A percentile compares a stretch with the other conserved stretches of the same genome.
These are phyloP conservation scores for Pachyuromys duprasi DNA, from an alignment of 2,797 vertebrate species.

Conservation along the genomic window DNA sequence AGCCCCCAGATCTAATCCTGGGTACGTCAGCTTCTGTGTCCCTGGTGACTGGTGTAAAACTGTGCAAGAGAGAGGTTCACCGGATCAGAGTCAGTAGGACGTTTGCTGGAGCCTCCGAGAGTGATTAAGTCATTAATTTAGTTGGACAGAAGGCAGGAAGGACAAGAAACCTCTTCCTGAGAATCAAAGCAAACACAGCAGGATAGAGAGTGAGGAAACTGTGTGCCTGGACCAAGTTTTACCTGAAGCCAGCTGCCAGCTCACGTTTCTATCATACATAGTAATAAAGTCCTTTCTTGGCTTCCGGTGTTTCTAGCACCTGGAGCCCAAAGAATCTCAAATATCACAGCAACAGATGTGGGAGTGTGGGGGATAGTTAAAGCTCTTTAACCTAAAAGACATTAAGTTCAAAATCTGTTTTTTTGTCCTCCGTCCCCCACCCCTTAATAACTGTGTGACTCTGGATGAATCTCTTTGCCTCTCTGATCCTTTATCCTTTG, in stretches of 20 bases:
- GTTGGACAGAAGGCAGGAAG: not conserved
- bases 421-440: not conserved
- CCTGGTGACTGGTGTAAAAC: not conserved
- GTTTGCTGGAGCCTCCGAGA: not conserved
- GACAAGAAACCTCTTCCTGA: not conserved
- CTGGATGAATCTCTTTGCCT: not conserved
- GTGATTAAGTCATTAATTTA: not conserved
- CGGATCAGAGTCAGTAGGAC: not conserved
- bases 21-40: not conserved
- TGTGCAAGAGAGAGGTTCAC: not conserved
- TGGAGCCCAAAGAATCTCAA: not conserved
- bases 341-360: not conserved
- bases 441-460: not conserved
- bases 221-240: conserved; percentile 9
- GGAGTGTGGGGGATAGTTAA: not conserved
- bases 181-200: not conserved
- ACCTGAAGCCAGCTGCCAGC: not conserved
- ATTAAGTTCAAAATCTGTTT: not conserved
- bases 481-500: not conserved
- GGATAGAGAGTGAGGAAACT: not conserved
- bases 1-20: not conserved
- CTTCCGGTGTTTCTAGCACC: conserved; percentile 5
- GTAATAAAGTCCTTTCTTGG: not conserved
- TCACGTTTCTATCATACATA: not conserved
- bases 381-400: not conserved